These are phyloP conservation scores for Macroramphosus scolopax DNA, from an alignment of 2,797 vertebrate species.

Conservation along the genomic window DNA sequence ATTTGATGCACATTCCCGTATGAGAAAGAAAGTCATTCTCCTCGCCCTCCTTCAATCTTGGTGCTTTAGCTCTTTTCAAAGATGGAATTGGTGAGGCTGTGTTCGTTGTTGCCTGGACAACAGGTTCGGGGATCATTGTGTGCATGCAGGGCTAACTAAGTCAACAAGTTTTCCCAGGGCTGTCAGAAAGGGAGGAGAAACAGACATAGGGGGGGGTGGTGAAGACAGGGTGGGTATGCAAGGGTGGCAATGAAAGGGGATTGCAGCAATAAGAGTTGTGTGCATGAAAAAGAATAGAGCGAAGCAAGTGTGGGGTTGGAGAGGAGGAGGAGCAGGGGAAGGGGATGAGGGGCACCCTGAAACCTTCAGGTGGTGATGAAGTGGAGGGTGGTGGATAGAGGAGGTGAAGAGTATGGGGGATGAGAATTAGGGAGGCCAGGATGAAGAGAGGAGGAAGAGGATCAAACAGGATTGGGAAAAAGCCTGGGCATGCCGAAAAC, in stretches of 20 bases:
- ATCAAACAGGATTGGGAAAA: conserved; percentile 45
- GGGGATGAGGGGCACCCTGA: conserved; percentile 13
- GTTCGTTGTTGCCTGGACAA: conserved; percentile 74
- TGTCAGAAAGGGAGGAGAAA: conserved; percentile 56
- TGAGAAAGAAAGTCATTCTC: conserved; percentile 71
- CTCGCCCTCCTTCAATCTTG: conserved; percentile 55
- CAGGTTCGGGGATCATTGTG: conserved; percentile 63
- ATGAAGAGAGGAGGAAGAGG: conserved; percentile 26
- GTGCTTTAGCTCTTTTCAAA: conserved; percentile 67
- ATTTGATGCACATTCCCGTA: conserved; percentile 58
- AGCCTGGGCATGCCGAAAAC: conserved; percentile 44
- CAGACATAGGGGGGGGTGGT: conserved; percentile 17
- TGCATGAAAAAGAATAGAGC: conserved; percentile 39
- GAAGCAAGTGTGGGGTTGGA: conserved; percentile 24
- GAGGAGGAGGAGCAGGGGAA: conserved; percentile 9
- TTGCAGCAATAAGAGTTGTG: conserved; percentile 62
- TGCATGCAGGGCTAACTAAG: conserved; percentile 54
- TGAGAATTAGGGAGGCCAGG: conserved; percentile 22
- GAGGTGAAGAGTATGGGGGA: conserved; percentile 32
- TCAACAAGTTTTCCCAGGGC: conserved; percentile 82
- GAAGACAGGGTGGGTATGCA: conserved; percentile 1
- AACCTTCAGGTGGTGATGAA: conserved; percentile 44
- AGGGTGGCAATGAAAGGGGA: conserved; percentile 49
- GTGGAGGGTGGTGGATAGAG: conserved; percentile 24
- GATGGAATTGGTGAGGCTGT: conserved; percentile 65